A percentile compares a stretch with the other conserved stretches of the same genome.
These are phyloP conservation scores for Rhegmatorhina hoffmannsi DNA, from an alignment of 2,113 vertebrate species.

Conservation along the genomic window DNA sequence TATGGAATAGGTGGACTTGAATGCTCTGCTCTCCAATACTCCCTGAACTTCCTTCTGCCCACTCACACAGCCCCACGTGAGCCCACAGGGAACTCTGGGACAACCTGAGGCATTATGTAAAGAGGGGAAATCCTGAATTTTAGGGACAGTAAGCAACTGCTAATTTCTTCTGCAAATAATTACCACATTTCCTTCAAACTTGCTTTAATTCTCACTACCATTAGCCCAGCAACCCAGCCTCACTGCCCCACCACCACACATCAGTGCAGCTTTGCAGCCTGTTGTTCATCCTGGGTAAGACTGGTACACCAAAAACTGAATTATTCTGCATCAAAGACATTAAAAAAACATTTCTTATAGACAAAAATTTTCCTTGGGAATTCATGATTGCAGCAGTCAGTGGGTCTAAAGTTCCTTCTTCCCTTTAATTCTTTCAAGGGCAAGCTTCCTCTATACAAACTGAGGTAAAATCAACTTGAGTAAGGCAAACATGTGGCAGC, in stretches of 20 bases:
- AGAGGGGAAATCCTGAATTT: background rate
- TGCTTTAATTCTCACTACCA: background rate
- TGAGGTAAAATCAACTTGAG: background rate
- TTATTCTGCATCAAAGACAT: background rate
- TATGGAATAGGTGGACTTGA: background rate
- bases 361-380: background rate
- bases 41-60: background rate
- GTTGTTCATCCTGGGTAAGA: background rate
- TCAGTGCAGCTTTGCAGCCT: background rate
- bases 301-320: background rate
- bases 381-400: background rate
- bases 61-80: fast-evolving
- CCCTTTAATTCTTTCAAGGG: background rate
- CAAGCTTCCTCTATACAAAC: background rate
- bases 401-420: background rate
- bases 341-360: background rate
- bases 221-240: background rate
- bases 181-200: background rate
- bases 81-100: fast-evolving
- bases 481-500: background rate
- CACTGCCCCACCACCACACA: background rate
- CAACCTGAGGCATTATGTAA: background rate
- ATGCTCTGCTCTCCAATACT: fast-evolving
- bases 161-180: background rate
- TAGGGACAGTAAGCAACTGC: background rate